Evolutionary conservation across 2,797 vertebrate genomes (phyloP).

Genomic region (Betta splendens): DNA sequence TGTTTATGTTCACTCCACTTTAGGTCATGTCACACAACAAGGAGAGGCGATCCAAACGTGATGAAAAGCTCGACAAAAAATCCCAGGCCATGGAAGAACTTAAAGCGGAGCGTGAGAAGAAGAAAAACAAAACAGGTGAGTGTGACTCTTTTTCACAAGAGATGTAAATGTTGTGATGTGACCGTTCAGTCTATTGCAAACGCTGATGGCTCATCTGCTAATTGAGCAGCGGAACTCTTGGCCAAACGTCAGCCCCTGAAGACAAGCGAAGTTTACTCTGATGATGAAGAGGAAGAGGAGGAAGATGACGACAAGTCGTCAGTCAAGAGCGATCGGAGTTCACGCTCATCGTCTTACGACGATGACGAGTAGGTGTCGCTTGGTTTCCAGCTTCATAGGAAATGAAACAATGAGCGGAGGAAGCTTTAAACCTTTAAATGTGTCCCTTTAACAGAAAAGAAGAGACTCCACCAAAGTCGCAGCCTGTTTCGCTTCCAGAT

Average conservation of each 20-base stretch:
- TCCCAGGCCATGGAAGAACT: constrained; percentile 99
- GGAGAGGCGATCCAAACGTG: constrained; percentile 94
- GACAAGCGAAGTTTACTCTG: constrained; percentile 98
- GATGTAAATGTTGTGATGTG: neutral
- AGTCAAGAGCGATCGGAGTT: constrained; percentile 94
- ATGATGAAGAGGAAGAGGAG: constrained; percentile 98
- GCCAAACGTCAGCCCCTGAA: constrained; percentile 96
- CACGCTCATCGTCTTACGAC: constrained; percentile 93
- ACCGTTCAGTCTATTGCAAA: neutral
- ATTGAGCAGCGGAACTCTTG: constrained; percentile 90
- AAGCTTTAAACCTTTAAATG: neutral
- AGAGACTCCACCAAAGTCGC: constrained; percentile 94
- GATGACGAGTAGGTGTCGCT: constrained; percentile 92
- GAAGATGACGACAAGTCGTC: constrained; percentile 99
- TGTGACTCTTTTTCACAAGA: neutral
- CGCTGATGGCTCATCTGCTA: neutral
- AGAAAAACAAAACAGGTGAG: constrained; percentile 96
- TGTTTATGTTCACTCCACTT: neutral
- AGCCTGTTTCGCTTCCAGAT: constrained; percentile 94
- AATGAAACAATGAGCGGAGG: fast-evolving
- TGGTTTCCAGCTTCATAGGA: neutral
- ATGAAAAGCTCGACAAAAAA: constrained; percentile 98
- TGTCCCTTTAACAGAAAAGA: constrained; percentile 83
- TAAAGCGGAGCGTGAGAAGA: constrained; percentile 96
- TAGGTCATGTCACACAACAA: constrained; percentile 99